phyloP scores from a whole-genome alignment of 2,797 vertebrate species.

The Fistularia tabacaria region DNA sequence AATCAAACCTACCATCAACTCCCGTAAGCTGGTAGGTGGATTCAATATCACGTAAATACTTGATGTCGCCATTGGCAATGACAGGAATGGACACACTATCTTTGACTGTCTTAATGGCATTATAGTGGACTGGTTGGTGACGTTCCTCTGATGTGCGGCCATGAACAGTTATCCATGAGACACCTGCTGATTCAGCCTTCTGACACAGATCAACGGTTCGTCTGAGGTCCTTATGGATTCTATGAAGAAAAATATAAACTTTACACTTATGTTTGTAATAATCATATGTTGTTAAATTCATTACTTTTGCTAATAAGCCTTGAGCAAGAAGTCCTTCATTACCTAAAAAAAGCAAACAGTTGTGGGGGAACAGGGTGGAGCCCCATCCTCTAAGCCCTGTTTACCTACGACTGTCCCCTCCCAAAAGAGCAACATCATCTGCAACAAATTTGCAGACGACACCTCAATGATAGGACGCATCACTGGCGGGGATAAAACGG shows the following conservation, averaged over 20 bases:
- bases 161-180: constrained; percentile 96
- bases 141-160: constrained; percentile 89
- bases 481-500: too few relatives aligned
- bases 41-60: constrained; percentile 85
- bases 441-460: too few relatives aligned
- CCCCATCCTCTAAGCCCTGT: too few relatives aligned
- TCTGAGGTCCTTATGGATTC: constrained; percentile 88
- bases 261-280: too few relatives aligned
- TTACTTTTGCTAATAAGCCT: too few relatives aligned
- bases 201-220: constrained; percentile 92
- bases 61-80: constrained; percentile 93
- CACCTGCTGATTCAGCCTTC: constrained; percentile 89
- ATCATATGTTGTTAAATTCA: too few relatives aligned
- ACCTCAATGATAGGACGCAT: too few relatives aligned
- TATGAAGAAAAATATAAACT: constrained; percentile 38
- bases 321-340: too few relatives aligned
- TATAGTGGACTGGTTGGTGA: constrained; percentile 92
- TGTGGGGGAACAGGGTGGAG: too few relatives aligned
- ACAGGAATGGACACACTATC: constrained; percentile 87
- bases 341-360: too few relatives aligned
- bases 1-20: constrained; percentile 81
- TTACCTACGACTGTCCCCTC: too few relatives aligned
- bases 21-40: constrained; percentile 81
- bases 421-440: too few relatives aligned
- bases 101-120: constrained; percentile 93